Percentiles rank a stretch among this genome's conserved stretches.
phyloP scores from a whole-genome alignment of 2,888 invertebrate species.

The Sinotaia quadrata region DNA sequence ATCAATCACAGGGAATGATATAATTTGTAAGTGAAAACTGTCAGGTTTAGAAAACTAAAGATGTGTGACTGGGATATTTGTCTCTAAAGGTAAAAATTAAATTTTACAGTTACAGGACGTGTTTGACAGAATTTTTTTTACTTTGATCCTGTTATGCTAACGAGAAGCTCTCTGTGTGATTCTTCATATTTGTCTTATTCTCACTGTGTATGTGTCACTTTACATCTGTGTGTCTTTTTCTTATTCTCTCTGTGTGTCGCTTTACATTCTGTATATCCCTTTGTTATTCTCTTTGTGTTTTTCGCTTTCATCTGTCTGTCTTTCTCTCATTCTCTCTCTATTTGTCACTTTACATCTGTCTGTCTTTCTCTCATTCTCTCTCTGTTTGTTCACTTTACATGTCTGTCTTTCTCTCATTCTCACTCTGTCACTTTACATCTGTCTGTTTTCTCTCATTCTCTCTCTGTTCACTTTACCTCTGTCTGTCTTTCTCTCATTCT shows the following conservation, averaged over 20 bases:
- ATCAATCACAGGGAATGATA: too few relatives aligned
- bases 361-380: background rate
- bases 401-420: background rate
- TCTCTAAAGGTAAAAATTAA: too few relatives aligned
- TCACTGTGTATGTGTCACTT: conserved; percentile 12
- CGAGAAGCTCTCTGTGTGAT: background rate
- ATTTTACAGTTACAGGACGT: too few relatives aligned
- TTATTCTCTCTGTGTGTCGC: conserved; percentile 11
- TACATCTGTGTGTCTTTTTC: background rate
- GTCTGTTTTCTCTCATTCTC: background rate
- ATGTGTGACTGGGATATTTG: too few relatives aligned
- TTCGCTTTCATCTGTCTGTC: background rate
- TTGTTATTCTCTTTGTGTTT: background rate
- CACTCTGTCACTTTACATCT: background rate
- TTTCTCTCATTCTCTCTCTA: background rate
- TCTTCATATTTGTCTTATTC: background rate
- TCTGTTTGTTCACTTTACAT: background rate
- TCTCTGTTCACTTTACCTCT: background rate
- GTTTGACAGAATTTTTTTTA: too few relatives aligned
- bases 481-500: conserved; percentile 4
- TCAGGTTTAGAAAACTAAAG: too few relatives aligned
- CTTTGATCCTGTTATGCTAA: too few relatives aligned
- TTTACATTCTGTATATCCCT: background rate
- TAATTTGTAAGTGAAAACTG: too few relatives aligned
- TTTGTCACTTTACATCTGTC: background rate